Conservation (phyloP, 1,140 invertebrate genomes). For the Drosophila bifasciata region DNA sequence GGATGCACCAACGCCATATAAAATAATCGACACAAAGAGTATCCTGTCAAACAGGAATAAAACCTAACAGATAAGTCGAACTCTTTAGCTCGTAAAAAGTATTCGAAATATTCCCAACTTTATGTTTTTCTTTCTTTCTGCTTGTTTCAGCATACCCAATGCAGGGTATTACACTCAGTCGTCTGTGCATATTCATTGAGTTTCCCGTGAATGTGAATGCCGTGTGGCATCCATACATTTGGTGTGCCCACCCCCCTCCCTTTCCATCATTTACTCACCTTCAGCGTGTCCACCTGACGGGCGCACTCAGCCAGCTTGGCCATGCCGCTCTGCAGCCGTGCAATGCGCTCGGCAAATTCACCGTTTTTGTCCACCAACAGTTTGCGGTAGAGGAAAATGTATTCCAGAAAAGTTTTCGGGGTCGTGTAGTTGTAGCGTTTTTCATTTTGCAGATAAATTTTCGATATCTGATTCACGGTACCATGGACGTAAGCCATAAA, state of each 20-base stretch:
- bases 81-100: no score
- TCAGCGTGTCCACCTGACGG: slow-evolving; percentile 89
- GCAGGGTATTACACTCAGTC: neutral
- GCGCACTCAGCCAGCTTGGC: slow-evolving; percentile 94
- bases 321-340: slow-evolving; percentile 93
- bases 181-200: slow-evolving; percentile 36
- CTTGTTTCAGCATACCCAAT: neutral
- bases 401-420: slow-evolving; percentile 97
- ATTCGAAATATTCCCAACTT: no score
- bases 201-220: slow-evolving; percentile 17
- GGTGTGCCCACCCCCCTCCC: neutral
- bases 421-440: slow-evolving; percentile 97
- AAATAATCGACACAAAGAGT: slow-evolving; percentile 17
- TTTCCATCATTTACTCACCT: slow-evolving; percentile 82
- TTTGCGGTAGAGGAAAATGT: slow-evolving; percentile 95
- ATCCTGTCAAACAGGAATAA: no score
- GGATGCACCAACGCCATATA: no score
- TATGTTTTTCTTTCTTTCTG: no score
- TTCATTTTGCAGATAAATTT: slow-evolving; percentile 93
- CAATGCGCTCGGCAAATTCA: slow-evolving; percentile 91
- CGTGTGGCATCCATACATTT: neutral
- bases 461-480: slow-evolving; percentile 94
- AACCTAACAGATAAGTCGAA: no score
- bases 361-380: slow-evolving; percentile 91
- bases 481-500: slow-evolving; percentile 97